phyloP scores from a whole-genome alignment of 2,888 invertebrate species.

The Pecten maximus region DNA sequence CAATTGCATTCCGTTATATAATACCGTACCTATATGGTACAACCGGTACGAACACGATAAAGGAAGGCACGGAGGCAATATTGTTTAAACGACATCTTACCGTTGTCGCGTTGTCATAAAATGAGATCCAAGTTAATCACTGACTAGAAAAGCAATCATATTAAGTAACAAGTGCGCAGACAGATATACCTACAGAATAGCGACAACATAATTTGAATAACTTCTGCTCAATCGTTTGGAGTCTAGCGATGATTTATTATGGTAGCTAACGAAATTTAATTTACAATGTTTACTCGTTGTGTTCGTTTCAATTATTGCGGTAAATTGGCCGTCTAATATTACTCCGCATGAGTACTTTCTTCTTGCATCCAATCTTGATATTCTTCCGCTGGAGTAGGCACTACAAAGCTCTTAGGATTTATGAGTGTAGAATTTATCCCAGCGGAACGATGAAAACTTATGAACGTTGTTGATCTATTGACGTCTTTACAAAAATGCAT shows the following conservation, averaged over 20 bases:
- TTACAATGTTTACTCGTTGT: not conserved
- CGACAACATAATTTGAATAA: not conserved
- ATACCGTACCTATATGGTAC: too few species aligned
- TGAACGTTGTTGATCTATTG: not conserved
- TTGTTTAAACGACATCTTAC: too few species aligned
- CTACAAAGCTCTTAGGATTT: not conserved
- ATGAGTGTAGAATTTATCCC: not conserved
- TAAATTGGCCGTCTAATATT: constrained; percentile 20
- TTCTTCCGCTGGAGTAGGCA: not conserved
- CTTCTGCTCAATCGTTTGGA: not conserved
- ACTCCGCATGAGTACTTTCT: not conserved
- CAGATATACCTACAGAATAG: not conserved
- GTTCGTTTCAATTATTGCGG: constrained; percentile 17
- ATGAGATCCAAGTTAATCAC: not conserved
- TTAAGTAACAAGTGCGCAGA: not conserved
- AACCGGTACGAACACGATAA: too few species aligned
- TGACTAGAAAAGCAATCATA: not conserved
- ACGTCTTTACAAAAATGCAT: not conserved
- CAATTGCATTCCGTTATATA: too few species aligned
- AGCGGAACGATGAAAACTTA: not conserved
- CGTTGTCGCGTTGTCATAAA: not conserved
- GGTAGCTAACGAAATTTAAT: not conserved
- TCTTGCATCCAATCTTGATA: constrained; percentile 4
- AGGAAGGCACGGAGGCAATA: too few species aligned
- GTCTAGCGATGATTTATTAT: not conserved